phyloP scores from a whole-genome alignment of 2,113 vertebrate species.

The Panthera leo region DNA sequence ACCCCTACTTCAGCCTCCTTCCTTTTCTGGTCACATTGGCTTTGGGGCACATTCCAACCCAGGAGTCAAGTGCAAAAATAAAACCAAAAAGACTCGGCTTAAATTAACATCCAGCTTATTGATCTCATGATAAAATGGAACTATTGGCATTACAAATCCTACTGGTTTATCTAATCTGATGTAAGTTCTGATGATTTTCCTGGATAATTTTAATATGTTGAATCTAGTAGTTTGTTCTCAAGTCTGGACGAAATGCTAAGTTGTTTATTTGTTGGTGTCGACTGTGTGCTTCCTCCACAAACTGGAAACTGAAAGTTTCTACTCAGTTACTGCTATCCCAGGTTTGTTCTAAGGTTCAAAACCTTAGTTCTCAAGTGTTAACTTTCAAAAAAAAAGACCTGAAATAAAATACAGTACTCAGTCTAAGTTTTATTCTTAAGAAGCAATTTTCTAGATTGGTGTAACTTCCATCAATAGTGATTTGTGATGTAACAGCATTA shows the following conservation, averaged over 20 bases:
- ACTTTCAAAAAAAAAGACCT: slow-evolving; percentile 11
- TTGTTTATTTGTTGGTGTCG: not conserved
- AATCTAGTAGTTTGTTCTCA: slow-evolving; percentile 23
- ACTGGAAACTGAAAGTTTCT: not conserved
- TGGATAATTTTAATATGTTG: slow-evolving; percentile 1
- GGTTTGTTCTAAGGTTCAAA: not conserved
- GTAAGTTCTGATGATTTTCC: slow-evolving; percentile 1
- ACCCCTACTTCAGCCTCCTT: not conserved
- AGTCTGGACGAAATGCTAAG: not conserved
- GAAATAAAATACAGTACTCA: slow-evolving; percentile 12
- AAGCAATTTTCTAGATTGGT: slow-evolving; percentile 30
- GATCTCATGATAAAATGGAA: slow-evolving; percentile 31
- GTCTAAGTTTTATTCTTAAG: slow-evolving; percentile 31
- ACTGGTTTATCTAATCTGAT: slow-evolving; percentile 25
- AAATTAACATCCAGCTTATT: not conserved
- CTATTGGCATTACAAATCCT: slow-evolving; percentile 24
- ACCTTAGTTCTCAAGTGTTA: not conserved
- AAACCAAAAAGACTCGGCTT: not conserved
- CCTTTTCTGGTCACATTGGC: not conserved
- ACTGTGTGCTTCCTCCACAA: not conserved
- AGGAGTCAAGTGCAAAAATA: not conserved
- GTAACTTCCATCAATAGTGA: slow-evolving; percentile 39
- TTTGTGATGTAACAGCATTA: slow-evolving; percentile 60
- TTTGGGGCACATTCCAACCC: not conserved
- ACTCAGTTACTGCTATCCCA: not conserved